Conservation (phyloP, 2,888 invertebrate genomes). For the Philopedon plagiatum region DNA sequence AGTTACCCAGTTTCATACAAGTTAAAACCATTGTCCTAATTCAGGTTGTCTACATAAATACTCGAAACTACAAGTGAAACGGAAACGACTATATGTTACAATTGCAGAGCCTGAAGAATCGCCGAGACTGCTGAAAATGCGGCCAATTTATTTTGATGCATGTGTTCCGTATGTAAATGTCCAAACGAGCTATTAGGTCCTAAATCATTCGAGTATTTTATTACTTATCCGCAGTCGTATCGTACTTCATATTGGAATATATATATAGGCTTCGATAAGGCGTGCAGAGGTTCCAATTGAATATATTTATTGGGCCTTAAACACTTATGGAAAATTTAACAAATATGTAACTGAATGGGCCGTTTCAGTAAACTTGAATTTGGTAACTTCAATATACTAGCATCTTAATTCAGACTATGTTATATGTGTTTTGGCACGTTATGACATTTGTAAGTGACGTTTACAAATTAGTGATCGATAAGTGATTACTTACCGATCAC, state of each 20-base stretch:
- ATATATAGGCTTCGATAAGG: constrained; percentile 36
- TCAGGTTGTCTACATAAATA: constrained; percentile 15
- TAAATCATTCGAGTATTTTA: constrained; percentile 37
- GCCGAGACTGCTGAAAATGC: constrained; percentile 30
- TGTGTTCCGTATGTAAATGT: constrained; percentile 48
- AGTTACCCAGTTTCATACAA: too few relatives aligned
- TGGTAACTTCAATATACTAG: too few relatives aligned
- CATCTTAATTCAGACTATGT: too few relatives aligned
- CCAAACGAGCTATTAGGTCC: constrained; percentile 45
- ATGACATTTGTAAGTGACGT: too few relatives aligned
- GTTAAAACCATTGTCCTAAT: too few relatives aligned
- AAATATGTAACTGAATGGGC: too few relatives aligned
- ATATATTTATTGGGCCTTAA: constrained; percentile 3
- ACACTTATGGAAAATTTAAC: too few relatives aligned
- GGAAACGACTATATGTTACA: constrained; percentile 31
- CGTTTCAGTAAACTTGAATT: too few relatives aligned
- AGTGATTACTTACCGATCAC: too few relatives aligned
- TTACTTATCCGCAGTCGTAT: constrained; percentile 38
- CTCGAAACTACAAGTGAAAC: background rate
- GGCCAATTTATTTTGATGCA: constrained; percentile 48
- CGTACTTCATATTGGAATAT: constrained; percentile 33
- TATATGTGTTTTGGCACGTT: too few relatives aligned
- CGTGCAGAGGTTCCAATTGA: constrained; percentile 9
- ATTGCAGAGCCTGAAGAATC: constrained; percentile 24
- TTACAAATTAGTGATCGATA: too few relatives aligned